Evolutionary conservation across 2,888 invertebrate genomes (phyloP).

Genomic region (Leptarthrus brevirostris): DNA sequence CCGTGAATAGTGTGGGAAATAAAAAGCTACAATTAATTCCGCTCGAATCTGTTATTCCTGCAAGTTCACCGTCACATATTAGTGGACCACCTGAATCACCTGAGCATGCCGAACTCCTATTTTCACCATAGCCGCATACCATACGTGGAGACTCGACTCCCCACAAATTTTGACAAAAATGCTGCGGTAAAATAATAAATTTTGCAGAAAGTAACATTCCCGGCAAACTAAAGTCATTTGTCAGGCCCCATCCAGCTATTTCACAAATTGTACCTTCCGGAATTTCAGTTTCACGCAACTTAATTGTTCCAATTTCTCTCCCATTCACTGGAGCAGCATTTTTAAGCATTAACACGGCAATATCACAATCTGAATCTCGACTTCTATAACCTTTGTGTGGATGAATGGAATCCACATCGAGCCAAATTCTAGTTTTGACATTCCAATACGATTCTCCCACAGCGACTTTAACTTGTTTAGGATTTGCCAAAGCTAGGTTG

Average conservation of each 20-base stretch:
- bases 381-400: not conserved
- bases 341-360: not conserved
- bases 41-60: slow-evolving; percentile 50
- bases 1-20: slow-evolving; percentile 48
- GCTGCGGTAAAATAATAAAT: slow-evolving; percentile 10
- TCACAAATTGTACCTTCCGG: slow-evolving; percentile 15
- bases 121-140: slow-evolving; percentile 37
- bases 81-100: slow-evolving; percentile 52
- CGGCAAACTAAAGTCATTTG: not conserved
- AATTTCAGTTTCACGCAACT: not conserved
- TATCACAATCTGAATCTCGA: not conserved
- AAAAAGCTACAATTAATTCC: slow-evolving; percentile 40
- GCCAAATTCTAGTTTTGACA: not conserved
- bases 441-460: not conserved
- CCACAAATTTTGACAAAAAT: not conserved
- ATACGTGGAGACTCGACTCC: slow-evolving; percentile 20
- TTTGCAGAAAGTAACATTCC: not conserved
- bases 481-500: not conserved
- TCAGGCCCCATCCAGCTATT: slow-evolving; percentile 50
- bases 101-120: slow-evolving; percentile 28
- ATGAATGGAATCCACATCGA: not conserved
- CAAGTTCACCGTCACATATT: slow-evolving; percentile 44
- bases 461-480: not conserved
- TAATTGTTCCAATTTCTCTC: slow-evolving; percentile 23
- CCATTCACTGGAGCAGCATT: slow-evolving; percentile 23